Percentiles rank a stretch among this genome's conserved stretches.
These are phyloP conservation scores for Threskiornis aethiopicus DNA, from an alignment of 2,797 vertebrate genomes.

Conservation along the genomic window DNA sequence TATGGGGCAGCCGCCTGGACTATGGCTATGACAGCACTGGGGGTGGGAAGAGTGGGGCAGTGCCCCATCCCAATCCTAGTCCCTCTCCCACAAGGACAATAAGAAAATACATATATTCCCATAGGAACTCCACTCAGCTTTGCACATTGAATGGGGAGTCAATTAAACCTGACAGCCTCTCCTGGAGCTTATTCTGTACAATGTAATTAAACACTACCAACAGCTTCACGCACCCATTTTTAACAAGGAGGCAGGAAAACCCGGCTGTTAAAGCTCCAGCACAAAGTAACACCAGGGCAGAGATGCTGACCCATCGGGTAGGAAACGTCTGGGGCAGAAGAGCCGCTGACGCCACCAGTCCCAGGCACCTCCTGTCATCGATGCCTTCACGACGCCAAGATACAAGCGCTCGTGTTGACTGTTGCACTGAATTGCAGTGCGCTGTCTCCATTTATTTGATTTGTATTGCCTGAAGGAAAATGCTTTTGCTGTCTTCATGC, in stretches of 20 bases:
- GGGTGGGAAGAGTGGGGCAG: not conserved
- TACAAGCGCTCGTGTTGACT: not conserved
- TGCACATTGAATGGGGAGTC: not conserved
- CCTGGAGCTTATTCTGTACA: not conserved
- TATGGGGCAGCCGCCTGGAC: not conserved
- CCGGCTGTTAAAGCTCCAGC: not conserved
- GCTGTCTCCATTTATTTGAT: slow-evolving; percentile 46
- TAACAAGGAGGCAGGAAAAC: not conserved
- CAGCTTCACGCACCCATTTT: not conserved
- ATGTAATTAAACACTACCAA: not conserved
- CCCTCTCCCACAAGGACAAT: not conserved
- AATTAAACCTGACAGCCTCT: not conserved
- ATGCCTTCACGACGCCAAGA: rapidly evolving
- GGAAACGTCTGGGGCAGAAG: not conserved
- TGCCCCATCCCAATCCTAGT: not conserved
- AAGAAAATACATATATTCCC: not conserved
- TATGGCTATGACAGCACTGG: not conserved
- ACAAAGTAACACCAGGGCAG: not conserved
- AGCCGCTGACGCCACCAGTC: not conserved
- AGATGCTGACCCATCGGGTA: rapidly evolving
- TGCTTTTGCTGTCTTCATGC: slow-evolving; percentile 43
- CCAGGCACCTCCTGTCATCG: rapidly evolving
- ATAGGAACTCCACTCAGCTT: not conserved
- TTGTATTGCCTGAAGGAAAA: slow-evolving; percentile 52
- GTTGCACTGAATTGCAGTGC: not conserved